Percentiles rank a stretch among this genome's conserved stretches.
Conservation (phyloP, 2,797 vertebrate genomes). For the Huso huso region DNA sequence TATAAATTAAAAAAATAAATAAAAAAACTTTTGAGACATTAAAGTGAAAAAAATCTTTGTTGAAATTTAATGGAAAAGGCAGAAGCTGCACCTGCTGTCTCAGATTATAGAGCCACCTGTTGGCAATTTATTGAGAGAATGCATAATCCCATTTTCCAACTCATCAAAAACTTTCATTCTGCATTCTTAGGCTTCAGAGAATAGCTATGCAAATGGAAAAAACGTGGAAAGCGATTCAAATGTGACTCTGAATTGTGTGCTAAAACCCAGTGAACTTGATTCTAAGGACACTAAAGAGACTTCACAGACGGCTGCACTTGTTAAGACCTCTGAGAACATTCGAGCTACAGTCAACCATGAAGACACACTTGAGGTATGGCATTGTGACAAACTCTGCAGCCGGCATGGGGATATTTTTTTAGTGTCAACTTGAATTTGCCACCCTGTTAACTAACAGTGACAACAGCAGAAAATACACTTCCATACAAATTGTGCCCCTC, state of each 20-base stretch:
- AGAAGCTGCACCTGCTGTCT: too few species aligned
- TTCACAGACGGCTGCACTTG: slow-evolving; percentile 52
- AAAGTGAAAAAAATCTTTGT: too few species aligned
- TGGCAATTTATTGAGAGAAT: too few species aligned
- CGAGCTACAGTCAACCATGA: slow-evolving; percentile 67
- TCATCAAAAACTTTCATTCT: not conserved
- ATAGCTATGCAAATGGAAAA: slow-evolving; percentile 57
- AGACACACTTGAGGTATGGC: slow-evolving; percentile 79
- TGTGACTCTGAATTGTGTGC: slow-evolving; percentile 44
- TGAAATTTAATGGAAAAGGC: too few species aligned
- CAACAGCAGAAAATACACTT: slow-evolving; percentile 22
- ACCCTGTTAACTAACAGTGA: slow-evolving; percentile 10
- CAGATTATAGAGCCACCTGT: too few species aligned
- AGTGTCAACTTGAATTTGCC: slow-evolving; percentile 17
- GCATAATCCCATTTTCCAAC: too few species aligned
- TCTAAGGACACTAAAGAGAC: slow-evolving; percentile 50
- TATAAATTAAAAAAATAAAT: too few species aligned
- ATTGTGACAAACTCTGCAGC: slow-evolving; percentile 4
- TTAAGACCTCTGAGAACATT: slow-evolving; percentile 62
- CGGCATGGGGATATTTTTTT: slow-evolving; percentile 9
- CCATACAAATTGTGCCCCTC: not conserved
- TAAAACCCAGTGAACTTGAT: slow-evolving; percentile 50
- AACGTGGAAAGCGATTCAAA: slow-evolving; percentile 60
- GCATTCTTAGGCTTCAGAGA: slow-evolving; percentile 74
- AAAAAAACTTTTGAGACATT: too few species aligned